These are phyloP conservation scores for Agrenia bidenticulata DNA, from an alignment of 2,888 invertebrate genomes.

Conservation along the genomic window DNA sequence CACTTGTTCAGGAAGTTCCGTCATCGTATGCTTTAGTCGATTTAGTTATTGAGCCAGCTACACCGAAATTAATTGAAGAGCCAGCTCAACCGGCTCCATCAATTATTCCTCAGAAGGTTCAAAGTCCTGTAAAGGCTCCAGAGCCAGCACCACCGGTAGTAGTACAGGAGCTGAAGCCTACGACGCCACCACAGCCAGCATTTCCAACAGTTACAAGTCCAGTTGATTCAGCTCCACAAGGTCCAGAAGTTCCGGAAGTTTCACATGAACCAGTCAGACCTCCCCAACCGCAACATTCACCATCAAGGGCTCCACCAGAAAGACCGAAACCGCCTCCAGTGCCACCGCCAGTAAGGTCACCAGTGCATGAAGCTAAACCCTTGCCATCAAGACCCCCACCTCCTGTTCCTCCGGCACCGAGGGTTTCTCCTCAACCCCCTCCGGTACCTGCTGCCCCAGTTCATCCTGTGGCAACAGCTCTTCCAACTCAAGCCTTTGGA, in stretches of 20 bases:
- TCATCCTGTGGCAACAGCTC: background rate
- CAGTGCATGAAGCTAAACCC: slow-evolving; percentile 45
- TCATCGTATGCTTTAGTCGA: slow-evolving; percentile 5
- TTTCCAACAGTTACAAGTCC: background rate
- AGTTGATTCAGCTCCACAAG: background rate
- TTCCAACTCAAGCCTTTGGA: background rate
- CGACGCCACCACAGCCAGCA: background rate
- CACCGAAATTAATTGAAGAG: slow-evolving; percentile 9
- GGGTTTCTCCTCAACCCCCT: slow-evolving; percentile 32
- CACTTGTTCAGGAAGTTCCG: slow-evolving; percentile 24
- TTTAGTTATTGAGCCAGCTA: slow-evolving; percentile 15
- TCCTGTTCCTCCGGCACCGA: slow-evolving; percentile 34
- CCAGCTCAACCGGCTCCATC: background rate
- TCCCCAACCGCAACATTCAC: slow-evolving; percentile 45
- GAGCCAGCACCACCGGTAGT: background rate
- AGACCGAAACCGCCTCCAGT: slow-evolving; percentile 50
- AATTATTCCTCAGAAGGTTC: background rate
- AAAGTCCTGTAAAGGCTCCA: slow-evolving; percentile 4
- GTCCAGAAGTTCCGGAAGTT: slow-evolving; percentile 25
- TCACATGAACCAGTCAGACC: slow-evolving; percentile 43
- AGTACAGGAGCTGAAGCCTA: background rate
- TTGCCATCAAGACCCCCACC: slow-evolving; percentile 51
- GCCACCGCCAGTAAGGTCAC: slow-evolving; percentile 53
- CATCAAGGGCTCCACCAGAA: slow-evolving; percentile 55
- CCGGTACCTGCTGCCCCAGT: slow-evolving; percentile 35